Evolutionary conservation across 2,797 vertebrate species (phyloP).

Genomic region (Tinamus major): DNA sequence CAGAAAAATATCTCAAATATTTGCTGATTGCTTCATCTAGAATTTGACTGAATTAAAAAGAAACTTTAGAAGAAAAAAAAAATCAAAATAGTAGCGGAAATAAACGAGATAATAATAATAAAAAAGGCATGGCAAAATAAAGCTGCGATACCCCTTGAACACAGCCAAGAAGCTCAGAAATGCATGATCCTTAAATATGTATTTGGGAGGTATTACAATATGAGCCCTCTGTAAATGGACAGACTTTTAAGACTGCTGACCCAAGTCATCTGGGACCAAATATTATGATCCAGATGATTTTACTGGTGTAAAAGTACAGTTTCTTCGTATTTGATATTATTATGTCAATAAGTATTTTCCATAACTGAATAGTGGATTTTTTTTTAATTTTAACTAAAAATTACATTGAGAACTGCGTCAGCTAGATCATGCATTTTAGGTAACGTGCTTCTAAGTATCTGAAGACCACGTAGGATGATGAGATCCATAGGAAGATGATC

Average conservation of each 20-base stretch:
- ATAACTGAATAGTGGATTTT: neutral
- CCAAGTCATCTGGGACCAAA: neutral
- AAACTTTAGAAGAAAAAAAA: neutral
- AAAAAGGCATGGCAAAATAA: accelerated
- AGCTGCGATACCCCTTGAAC: neutral
- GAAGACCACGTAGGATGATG: neutral
- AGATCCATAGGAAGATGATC: too few species aligned
- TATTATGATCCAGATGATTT: neutral
- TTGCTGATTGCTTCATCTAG: neutral
- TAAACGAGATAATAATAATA: neutral
- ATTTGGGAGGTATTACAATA: neutral
- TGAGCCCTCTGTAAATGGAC: neutral
- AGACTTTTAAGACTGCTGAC: neutral
- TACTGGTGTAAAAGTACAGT: neutral
- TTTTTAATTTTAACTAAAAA: neutral
- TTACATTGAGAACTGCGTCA: accelerated
- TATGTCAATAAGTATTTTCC: neutral
- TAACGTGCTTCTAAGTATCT: neutral
- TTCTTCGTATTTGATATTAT: neutral
- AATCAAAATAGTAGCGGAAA: neutral
- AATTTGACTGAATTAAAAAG: neutral
- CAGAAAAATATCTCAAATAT: neutral
- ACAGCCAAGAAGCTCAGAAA: neutral
- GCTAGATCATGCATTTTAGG: neutral
- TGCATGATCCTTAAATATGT: neutral